Conservation (phyloP, 2,113 vertebrate genomes). For the Oreochromis niloticus region DNA sequence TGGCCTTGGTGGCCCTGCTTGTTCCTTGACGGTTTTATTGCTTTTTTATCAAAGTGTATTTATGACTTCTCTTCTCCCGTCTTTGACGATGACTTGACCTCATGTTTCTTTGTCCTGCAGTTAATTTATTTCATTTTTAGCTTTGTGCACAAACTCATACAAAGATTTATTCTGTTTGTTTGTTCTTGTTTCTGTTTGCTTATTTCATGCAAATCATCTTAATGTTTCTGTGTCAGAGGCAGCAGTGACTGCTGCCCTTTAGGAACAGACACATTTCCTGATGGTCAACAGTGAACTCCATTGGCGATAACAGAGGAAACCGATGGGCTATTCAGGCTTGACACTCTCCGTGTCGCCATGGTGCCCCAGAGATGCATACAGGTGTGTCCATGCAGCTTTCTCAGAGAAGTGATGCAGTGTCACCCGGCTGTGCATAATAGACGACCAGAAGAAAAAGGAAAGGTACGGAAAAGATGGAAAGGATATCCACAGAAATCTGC, state of each 20-base stretch:
- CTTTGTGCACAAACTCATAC: background rate
- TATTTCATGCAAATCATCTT: background rate
- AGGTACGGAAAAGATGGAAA: background rate
- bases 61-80: background rate
- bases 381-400: background rate
- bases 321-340: background rate
- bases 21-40: background rate
- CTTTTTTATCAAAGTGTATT: background rate
- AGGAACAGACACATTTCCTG: accelerated
- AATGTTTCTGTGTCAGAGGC: background rate
- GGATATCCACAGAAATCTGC: background rate
- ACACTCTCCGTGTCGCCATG: background rate
- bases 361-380: background rate
- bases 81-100: background rate
- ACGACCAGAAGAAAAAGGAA: background rate
- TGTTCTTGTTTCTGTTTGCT: background rate
- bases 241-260: background rate
- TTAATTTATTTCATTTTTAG: background rate
- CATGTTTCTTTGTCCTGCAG: background rate
- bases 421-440: background rate
- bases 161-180: background rate
- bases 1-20: background rate
- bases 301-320: background rate
- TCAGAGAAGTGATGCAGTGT: background rate
- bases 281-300: background rate